phyloP scores from a whole-genome alignment of 1,140 invertebrate species.

The Drosophila orena region DNA sequence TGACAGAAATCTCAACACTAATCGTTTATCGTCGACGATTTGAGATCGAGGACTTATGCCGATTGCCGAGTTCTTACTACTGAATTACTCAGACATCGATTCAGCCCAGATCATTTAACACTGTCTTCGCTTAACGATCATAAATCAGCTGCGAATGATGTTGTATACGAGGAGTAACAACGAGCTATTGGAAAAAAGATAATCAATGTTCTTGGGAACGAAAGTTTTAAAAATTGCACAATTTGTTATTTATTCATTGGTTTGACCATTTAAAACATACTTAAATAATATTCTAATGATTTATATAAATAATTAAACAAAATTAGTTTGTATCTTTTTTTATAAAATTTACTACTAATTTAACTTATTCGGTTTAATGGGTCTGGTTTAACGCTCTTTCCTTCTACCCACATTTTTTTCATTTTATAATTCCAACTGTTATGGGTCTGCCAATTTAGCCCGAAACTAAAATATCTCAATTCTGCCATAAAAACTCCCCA shows the following conservation, averaged over 20 bases:
- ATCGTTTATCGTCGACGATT: constrained; percentile 27
- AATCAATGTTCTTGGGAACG: not conserved
- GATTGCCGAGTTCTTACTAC: constrained; percentile 51
- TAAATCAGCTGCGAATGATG: constrained; percentile 40
- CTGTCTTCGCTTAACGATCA: constrained; percentile 36
- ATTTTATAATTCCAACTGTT: constrained; percentile 35
- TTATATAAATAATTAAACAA: not conserved
- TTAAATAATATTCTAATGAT: not conserved
- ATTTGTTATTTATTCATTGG: not conserved
- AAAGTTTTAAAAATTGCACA: not conserved
- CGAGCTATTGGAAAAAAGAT: not conserved
- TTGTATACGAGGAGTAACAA: constrained; percentile 39
- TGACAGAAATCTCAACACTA: constrained; percentile 70
- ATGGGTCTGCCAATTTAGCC: constrained; percentile 46
- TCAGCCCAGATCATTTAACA: constrained; percentile 64
- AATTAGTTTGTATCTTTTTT: not conserved
- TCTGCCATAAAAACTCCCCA: constrained; percentile 65
- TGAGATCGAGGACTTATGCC: constrained; percentile 21
- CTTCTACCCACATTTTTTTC: constrained; percentile 3
- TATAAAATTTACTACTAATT: not conserved
- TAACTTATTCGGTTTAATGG: constrained; percentile 6
- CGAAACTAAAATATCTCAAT: constrained; percentile 51
- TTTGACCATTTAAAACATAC: not conserved
- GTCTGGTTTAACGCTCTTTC: constrained; percentile 13
- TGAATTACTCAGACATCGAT: constrained; percentile 63